Conservation (phyloP, 2,113 vertebrate genomes). For the Periophthalmus modestus region DNA sequence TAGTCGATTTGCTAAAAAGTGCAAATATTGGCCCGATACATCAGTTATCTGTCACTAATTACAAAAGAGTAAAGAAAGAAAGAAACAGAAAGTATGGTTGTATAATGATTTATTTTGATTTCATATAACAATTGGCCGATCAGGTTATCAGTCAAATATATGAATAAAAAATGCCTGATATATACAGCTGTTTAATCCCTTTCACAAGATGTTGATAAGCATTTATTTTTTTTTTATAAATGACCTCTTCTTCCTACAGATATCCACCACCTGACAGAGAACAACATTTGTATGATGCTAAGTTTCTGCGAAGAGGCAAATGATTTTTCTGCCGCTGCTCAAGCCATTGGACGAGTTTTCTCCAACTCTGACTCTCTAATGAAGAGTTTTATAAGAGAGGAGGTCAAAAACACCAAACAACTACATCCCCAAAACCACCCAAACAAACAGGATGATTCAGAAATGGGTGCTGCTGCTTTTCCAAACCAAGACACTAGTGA, state of each 20-base stretch:
- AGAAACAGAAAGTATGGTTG: too few species aligned
- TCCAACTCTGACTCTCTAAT: conserved; percentile 90
- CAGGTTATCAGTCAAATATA: too few species aligned
- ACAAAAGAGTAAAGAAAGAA: too few species aligned
- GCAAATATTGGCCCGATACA: too few species aligned
- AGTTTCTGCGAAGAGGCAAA: conserved; percentile 86
- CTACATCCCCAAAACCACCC: background rate
- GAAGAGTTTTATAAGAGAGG: conserved; percentile 90
- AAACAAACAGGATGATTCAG: conserved; percentile 39
- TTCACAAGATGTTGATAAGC: too few species aligned
- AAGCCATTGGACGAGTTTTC: conserved; percentile 91
- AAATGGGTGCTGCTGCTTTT: conserved; percentile 76
- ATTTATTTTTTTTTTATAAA: too few species aligned
- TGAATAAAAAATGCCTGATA: too few species aligned
- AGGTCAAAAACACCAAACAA: conserved; percentile 81
- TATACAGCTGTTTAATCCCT: too few species aligned
- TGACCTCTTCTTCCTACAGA: conserved; percentile 70
- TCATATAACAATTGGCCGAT: background rate
- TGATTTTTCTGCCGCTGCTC: conserved; percentile 90
- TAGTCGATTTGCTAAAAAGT: too few species aligned
- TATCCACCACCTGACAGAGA: conserved; percentile 91
- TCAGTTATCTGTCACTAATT: too few species aligned
- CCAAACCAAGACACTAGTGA: conserved; percentile 79
- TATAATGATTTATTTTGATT: too few species aligned
- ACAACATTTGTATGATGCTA: conserved; percentile 88